phyloP scores from a whole-genome alignment of 2,113 vertebrate genomes.

The Garra rufa region DNA sequence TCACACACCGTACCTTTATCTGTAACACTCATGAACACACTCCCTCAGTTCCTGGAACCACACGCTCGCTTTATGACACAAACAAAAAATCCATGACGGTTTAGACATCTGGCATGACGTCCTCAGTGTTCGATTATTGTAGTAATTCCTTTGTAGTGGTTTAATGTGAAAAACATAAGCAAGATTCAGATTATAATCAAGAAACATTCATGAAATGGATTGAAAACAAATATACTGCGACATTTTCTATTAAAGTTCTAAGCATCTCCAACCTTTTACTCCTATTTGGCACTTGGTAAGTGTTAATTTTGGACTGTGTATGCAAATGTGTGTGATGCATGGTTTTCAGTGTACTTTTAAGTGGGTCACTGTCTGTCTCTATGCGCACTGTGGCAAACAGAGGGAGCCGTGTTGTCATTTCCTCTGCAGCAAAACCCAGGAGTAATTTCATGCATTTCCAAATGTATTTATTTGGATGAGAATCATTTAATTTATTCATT shows the following conservation, averaged over 20 bases:
- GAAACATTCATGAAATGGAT: neutral
- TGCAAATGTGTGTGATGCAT: conserved; percentile 5
- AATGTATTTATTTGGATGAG: conserved; percentile 32
- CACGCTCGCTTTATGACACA: neutral
- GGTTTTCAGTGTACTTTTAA: conserved; percentile 23
- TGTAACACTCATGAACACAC: neutral
- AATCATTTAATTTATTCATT: conserved; percentile 31
- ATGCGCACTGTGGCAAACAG: neutral
- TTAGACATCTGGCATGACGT: neutral
- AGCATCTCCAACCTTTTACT: neutral
- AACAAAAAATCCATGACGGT: neutral
- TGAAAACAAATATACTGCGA: neutral
- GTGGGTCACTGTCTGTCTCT: conserved; percentile 47
- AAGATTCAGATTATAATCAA: neutral
- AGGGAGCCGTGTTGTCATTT: conserved; percentile 17
- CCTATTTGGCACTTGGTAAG: neutral
- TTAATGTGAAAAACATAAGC: neutral
- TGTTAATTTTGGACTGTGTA: conserved; percentile 3
- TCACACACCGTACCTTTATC: conserved; percentile 13
- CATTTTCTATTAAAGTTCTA: neutral
- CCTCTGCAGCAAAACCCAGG: conserved; percentile 33
- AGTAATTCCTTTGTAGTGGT: neutral
- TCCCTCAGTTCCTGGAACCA: neutral
- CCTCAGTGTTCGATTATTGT: too few relatives aligned
- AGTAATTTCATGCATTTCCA: conserved; percentile 43